A percentile compares a stretch with the other conserved stretches of the same genome.
phyloP scores from a whole-genome alignment of 64 coral and sea anemone species.

The Montipora cactus region DNA sequence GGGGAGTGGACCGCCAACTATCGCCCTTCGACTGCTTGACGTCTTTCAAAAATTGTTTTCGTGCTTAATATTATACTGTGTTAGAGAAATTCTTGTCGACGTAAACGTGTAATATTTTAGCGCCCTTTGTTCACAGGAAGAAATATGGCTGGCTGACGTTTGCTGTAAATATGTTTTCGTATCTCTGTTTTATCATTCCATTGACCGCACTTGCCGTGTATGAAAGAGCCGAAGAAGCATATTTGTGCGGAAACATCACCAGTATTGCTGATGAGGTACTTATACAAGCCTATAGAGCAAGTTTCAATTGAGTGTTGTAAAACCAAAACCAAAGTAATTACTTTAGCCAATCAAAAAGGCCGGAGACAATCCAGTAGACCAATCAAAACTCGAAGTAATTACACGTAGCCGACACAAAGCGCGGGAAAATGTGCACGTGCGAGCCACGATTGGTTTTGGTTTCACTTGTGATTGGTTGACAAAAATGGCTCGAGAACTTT shows the following conservation, averaged over 20 bases:
- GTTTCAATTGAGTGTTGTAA: no score
- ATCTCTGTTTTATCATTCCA: conserved; percentile 74
- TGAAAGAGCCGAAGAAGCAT: not conserved
- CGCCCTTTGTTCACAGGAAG: conserved; percentile 43
- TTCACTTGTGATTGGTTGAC: no score
- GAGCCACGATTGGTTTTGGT: no score
- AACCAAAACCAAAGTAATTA: no score
- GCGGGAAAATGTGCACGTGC: no score
- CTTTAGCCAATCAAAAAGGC: no score
- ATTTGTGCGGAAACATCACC: not conserved
- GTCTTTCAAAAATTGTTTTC: not conserved
- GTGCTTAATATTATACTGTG: not conserved
- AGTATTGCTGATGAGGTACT: not conserved
- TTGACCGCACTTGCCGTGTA: conserved; percentile 73
- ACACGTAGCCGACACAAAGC: no score
- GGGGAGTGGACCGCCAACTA: no score
- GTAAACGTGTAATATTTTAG: not conserved
- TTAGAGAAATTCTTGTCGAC: not conserved
- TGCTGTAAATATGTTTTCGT: conserved; percentile 75
- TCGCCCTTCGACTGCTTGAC: no score
- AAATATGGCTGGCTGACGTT: conserved; percentile 87
- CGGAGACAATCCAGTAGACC: no score
- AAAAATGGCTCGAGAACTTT: no score
- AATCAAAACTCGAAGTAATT: no score
- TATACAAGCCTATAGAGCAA: not conserved